Conservation (phyloP, 2,888 invertebrate genomes). For the Andrena marginata region DNA sequence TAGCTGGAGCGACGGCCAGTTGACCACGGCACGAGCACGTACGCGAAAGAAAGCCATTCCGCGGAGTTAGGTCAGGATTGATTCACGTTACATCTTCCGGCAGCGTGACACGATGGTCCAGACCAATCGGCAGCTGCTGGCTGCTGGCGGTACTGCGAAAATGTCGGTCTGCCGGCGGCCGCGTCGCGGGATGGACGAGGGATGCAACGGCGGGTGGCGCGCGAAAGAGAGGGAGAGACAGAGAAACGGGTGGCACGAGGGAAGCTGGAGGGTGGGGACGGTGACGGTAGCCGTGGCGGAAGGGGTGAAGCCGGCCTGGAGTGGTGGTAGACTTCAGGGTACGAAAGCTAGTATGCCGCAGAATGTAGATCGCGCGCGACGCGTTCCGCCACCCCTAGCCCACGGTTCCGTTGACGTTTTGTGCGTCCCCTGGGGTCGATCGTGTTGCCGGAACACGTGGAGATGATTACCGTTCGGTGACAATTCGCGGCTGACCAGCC, state of each 20-base stretch:
- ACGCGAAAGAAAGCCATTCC: background rate
- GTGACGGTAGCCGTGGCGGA: slow-evolving; percentile 56
- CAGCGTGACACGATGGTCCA: slow-evolving; percentile 33
- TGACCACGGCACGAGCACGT: background rate
- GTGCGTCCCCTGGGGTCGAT: slow-evolving; percentile 49
- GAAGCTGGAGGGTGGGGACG: slow-evolving; percentile 32
- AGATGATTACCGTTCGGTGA: slow-evolving; percentile 43
- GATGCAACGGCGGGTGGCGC: slow-evolving; percentile 23
- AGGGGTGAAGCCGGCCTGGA: slow-evolving; percentile 70
- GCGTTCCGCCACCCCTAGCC: slow-evolving; percentile 71
- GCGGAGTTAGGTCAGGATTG: slow-evolving; percentile 47
- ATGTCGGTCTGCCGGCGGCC: slow-evolving; percentile 59
- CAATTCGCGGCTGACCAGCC: slow-evolving; percentile 7
- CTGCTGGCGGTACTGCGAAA: slow-evolving; percentile 66
- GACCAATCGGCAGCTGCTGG: slow-evolving; percentile 55
- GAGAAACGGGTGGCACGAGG: slow-evolving; percentile 33
- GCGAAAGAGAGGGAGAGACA: slow-evolving; percentile 43
- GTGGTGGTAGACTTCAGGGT: slow-evolving; percentile 78
- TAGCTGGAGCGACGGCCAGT: background rate
- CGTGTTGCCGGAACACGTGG: slow-evolving; percentile 64
- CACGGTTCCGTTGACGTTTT: slow-evolving; percentile 50
- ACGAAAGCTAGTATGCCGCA: slow-evolving; percentile 82
- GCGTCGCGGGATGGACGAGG: slow-evolving; percentile 47
- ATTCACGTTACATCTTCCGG: slow-evolving; percentile 48
- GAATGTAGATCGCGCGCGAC: slow-evolving; percentile 83